Evolutionary conservation across 2,888 invertebrate genomes (phyloP), one percentile per base, ranked within the genome.

Genomic region (Oxytorus armatus): DNA sequence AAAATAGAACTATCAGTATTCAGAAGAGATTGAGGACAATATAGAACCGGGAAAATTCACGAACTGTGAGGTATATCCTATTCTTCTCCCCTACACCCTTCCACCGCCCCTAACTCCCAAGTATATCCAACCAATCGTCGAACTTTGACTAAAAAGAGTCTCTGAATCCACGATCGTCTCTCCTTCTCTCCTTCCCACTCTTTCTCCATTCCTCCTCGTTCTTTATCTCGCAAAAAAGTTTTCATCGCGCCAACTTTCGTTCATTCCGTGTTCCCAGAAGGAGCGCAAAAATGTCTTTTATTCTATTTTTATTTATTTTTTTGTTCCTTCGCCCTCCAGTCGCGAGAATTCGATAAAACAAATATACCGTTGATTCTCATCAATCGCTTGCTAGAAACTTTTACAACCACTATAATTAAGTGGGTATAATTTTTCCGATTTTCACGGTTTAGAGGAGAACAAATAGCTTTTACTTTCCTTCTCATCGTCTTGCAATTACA

Each of bases 1-100:
- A 79, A 85, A 85, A 86, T 84, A 61, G 81, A 80, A 77, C 80
- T 79, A 83, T 85, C 85, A 81, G 83, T 85, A 85, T 85, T 82
- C 85, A 83, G 59, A 57, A 39, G 23, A 59, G 33, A 23, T 61
- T 36, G 65, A 44, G 66, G 61, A 44, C 66, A 23, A 66, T 29
- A 49, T 16, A 44, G 74, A 25, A 29, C 25, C 14, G 18, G 29
- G n/a, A 42, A 25, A 8, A 14, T n/a, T 14, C n/a, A n/a, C 25
- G 18, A 33, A 16, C 33, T 16, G 11, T n/a, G 25, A 53, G 25
- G 66, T 68, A 61, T 59, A 36, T 68, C 21, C 44, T 44, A 61
- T 59, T 66, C 57, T 75, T 69, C 49, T 53, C 70, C 44, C n/a
- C n/a, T n/a, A n/a, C n/a, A n/a, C n/a, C n/a, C n/a, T n/a, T n/a